phyloP scores from a whole-genome alignment of 2,113 vertebrate genomes.

The Dissostichus mawsoni region DNA sequence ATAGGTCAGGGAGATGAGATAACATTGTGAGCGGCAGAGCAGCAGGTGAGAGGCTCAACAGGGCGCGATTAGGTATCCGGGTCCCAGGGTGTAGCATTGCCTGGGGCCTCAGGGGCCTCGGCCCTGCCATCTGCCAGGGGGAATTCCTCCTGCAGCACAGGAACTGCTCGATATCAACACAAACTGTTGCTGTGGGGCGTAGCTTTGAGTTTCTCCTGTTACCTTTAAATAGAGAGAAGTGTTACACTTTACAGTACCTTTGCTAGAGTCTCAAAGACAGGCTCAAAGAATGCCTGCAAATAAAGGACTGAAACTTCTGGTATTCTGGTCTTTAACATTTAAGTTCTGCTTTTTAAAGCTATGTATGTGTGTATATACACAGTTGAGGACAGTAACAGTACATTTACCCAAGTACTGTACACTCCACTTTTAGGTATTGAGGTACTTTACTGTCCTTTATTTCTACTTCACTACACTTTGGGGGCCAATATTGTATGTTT shows the following conservation, averaged over 20 bases:
- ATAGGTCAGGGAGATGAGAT: conserved; percentile 86
- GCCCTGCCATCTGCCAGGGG: conserved; percentile 83
- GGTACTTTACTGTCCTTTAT: too few relatives aligned
- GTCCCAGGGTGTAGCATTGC: conserved; percentile 88
- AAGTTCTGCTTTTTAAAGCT: too few relatives aligned
- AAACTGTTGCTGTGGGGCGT: conserved; percentile 77
- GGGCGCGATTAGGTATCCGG: conserved; percentile 82
- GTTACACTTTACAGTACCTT: conserved; percentile 65
- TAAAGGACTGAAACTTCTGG: conserved; percentile 13
- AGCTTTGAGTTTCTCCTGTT: conserved; percentile 75
- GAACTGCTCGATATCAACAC: conserved; percentile 49
- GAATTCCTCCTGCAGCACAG: conserved; percentile 69
- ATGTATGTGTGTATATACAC: too few relatives aligned
- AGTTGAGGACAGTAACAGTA: too few relatives aligned
- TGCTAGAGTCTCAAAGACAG: conserved; percentile 42
- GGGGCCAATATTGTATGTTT: too few relatives aligned
- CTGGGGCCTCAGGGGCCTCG: conserved; percentile 73
- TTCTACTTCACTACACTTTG: too few relatives aligned
- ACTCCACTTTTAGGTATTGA: too few relatives aligned
- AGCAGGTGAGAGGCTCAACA: conserved; percentile 85
- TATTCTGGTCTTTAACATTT: too few relatives aligned
- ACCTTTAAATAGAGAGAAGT: conserved; percentile 64
- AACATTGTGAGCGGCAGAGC: conserved; percentile 80
- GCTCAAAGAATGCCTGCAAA: conserved; percentile 24
- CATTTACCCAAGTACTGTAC: too few relatives aligned